Evolutionary conservation across 1,140 invertebrate genomes (phyloP), one percentile per base, ranked within the genome.

Genomic region (Sminthurinus signatus): DNA sequence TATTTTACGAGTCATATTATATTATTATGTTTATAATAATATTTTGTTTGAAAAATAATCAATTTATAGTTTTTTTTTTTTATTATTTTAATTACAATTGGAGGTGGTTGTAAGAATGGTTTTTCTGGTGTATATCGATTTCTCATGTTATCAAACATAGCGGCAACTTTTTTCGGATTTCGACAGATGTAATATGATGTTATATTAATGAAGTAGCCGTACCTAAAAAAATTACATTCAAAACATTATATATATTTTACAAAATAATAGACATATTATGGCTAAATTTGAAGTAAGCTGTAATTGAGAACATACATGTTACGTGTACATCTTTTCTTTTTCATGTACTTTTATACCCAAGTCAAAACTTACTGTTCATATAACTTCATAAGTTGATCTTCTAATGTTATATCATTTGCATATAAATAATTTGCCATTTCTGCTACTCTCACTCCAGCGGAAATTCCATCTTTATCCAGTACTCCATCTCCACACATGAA

Each of bases 391-490:
- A 99, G 77, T 75, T 96, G 86, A n/a, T 88, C 78, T 12, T 75
- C 70, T 12, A 98, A 77, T 0, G 85, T 87, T 17, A 84, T 76
- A 1, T 82, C 80, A 51, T 86, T 75, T n/a, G 75, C 77, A 67
- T 85, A 78, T 8, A 98, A 78, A 74, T 87, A 87, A 5, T 85
- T 83, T 5, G 86, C 84, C 77, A 97, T 79, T 72, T 95, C 89
- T 2, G 89, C 88, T 29, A 82, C 74, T 28, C 89, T 83, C 4
- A 85, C 83, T 0, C 88, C 89, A 1, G 93, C 93, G 44, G 85
- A 88, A 14, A 99, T 83, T 0, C 96, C 96, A 80, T 99, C 96
- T 76, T 99, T 99, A 74, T 99, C 96, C 2, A 95, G 78, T 1
- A 98, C 89, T 23, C 77, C 79, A 0, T 83, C 83, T 0, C 88